Percentiles rank a stretch among this genome's conserved stretches.
These are phyloP conservation scores for Mormoops blainvillei DNA, from an alignment of 2,113 vertebrate species.

Conservation along the genomic window DNA sequence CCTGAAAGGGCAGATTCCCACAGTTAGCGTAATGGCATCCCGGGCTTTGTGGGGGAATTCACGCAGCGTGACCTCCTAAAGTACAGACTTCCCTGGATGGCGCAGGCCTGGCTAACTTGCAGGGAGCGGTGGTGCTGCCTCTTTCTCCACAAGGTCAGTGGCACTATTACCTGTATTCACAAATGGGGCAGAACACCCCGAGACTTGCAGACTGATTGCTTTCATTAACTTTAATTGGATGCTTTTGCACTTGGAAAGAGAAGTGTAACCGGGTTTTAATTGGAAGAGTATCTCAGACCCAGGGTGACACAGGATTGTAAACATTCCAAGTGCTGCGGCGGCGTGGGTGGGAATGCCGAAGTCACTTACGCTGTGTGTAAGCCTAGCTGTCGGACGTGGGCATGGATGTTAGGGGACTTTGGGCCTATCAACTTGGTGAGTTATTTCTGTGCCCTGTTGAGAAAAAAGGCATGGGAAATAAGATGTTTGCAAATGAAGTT, in stretches of 20 bases:
- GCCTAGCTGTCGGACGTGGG: conserved; percentile 7
- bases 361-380: conserved; percentile 28
- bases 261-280: conserved; percentile 72
- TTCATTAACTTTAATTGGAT: conserved; percentile 83
- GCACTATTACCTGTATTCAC: conserved; percentile 65
- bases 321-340: conserved; percentile 70
- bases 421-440: conserved; percentile 46
- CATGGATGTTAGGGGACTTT: conserved; percentile 29
- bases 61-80: conserved; percentile 22
- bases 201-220: conserved; percentile 77
- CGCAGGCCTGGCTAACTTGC: conserved; percentile 71
- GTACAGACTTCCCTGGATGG: not conserved
- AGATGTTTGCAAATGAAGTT: not conserved
- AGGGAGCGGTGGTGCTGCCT: conserved; percentile 49
- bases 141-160: conserved; percentile 61
- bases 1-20: conserved; percentile 45
- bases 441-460: conserved; percentile 20
- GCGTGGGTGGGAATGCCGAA: conserved; percentile 63
- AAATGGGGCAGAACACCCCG: conserved; percentile 67
- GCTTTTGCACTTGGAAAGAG: conserved; percentile 73
- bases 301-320: conserved; percentile 69
- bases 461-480: not conserved
- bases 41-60: conserved; percentile 49
- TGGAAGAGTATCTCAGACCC: conserved; percentile 69
- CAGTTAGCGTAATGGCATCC: conserved; percentile 59